Evolutionary conservation across 2,113 vertebrate genomes (phyloP), one percentile per base, ranked within the genome.

Genomic region (Sapajus apella): DNA sequence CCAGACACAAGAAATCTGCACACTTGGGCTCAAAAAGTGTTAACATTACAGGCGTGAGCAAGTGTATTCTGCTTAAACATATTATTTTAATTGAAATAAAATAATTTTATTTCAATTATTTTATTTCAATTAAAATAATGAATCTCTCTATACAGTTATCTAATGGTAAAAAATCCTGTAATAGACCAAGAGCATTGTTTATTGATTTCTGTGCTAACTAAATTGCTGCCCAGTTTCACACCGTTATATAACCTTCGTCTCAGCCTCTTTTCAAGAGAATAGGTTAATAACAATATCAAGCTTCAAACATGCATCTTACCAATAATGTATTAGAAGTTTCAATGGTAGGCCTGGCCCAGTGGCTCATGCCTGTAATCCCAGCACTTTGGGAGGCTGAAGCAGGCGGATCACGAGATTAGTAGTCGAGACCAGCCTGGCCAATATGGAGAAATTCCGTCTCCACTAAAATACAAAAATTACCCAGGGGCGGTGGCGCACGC

Each of bases 281-380:
- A 87, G 8, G 13, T 82, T 87, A 93, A 68, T 66, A 83, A 89
- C 8, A 80, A 40, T 66, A 88, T 94, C 37, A 55, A 32, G 10
- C 35, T 56, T 87, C 21, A 80, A 85, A 93, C 35, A 11, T 81
- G 32, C 14, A 40, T 7, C 8, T 75, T 35, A 55, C 2, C 35
- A 72, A 50, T 86, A 93, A 27, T 10, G 6, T 75, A 32, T 52
- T 66, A 47, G 11, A 47, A 90, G 18, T 90, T 89, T 66, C 30
- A 80, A 8, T 87, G 52, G 13, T n/a, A 87, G 96, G 83, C 27
- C 12, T 12, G 27, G 61, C 12, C 12, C 12, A 5, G 61, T 64
- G 61, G 13, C 61, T 64, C 61, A 64, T 14, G 27, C 5, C 12
- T 64, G 27, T 32, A 64, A 64, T 64, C 61, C 5, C 61, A 64